Conservation (phyloP, 2,113 vertebrate species). For the Ivindomyrus marchei region DNA sequence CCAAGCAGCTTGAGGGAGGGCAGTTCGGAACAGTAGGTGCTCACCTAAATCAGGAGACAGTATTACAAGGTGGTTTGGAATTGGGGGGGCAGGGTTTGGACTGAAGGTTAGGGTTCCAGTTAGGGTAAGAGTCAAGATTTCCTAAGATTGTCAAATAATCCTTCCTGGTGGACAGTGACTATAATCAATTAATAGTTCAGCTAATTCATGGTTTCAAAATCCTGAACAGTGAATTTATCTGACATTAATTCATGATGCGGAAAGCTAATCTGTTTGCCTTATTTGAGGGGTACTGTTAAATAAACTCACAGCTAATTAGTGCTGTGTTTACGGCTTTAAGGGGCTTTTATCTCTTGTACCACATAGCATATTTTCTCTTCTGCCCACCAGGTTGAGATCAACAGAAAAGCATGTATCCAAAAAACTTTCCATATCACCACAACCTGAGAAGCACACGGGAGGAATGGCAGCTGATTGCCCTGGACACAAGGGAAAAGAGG, state of each 20-base stretch:
- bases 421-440: background rate
- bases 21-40: background rate
- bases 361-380: background rate
- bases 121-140: background rate
- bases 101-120: background rate
- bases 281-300: background rate
- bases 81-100: background rate
- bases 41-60: background rate
- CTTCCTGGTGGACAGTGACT: background rate
- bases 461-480: background rate
- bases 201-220: background rate
- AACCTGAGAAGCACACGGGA: background rate
- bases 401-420: background rate
- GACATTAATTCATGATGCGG: background rate
- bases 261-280: background rate
- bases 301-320: background rate
- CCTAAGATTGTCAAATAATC: background rate
- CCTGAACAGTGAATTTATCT: background rate
- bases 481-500: background rate
- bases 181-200: background rate
- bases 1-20: background rate
- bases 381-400: background rate
- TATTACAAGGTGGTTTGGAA: background rate
- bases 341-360: background rate
- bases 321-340: background rate